Evolutionary conservation across 2,113 vertebrate species (phyloP).

Genomic region (Pteruthius melanotis): DNA sequence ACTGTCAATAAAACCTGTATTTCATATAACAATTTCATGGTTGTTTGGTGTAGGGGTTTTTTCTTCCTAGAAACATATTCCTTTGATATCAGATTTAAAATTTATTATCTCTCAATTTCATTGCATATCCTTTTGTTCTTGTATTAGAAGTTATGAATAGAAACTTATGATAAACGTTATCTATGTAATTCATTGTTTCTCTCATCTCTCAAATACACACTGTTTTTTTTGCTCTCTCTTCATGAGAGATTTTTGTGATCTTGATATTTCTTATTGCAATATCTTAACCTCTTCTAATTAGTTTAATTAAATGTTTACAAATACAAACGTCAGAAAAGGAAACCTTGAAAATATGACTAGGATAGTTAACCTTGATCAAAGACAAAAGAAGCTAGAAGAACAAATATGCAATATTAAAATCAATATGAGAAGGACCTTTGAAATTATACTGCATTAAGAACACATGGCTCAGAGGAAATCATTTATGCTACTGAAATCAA

Average conservation of each 20-base stretch:
- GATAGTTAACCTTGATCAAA: slow-evolving; percentile 32
- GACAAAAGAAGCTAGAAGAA: not conserved
- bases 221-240: not conserved
- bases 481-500: not conserved
- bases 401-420: not conserved
- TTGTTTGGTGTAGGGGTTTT: not conserved
- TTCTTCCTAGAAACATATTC: not conserved
- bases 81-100: slow-evolving; percentile 32
- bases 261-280: not conserved
- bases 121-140: slow-evolving; percentile 21
- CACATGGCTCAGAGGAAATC: not conserved
- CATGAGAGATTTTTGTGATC: not conserved
- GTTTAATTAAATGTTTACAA: slow-evolving; percentile 46
- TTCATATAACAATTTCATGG: not conserved
- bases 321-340: not conserved
- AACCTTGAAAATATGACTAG: not conserved
- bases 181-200: slow-evolving; percentile 34
- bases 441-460: not conserved
- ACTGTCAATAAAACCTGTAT: not conserved
- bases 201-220: slow-evolving; percentile 2
- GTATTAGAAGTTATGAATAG: not conserved
- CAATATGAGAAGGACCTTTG: not conserved
- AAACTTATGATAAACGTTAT: not conserved
- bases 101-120: slow-evolving; percentile 16
- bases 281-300: not conserved